Percentiles rank a stretch among this genome's conserved stretches.
Evolutionary conservation across 2,797 vertebrate genomes (phyloP).

Genomic region (Pampus argenteus): DNA sequence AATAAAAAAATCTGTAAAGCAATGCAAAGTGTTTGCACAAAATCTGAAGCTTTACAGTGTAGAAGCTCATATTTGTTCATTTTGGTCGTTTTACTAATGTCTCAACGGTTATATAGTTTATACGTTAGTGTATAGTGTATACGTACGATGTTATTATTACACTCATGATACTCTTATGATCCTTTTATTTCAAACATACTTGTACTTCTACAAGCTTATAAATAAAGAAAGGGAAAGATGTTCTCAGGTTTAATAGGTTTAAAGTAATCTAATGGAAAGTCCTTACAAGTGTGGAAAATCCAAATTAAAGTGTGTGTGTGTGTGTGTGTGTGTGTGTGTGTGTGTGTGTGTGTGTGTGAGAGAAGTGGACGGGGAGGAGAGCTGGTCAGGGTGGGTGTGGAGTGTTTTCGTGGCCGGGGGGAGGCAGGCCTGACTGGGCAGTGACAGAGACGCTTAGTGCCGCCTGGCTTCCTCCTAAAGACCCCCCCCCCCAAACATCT

Average conservation of each 20-base stretch:
- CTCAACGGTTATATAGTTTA: background rate
- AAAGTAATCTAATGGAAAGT: constrained; percentile 39
- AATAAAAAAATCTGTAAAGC: background rate
- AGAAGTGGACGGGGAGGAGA: constrained; percentile 41
- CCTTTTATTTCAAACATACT: too few species aligned
- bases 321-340: background rate
- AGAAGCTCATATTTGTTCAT: background rate
- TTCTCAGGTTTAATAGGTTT: constrained; percentile 27
- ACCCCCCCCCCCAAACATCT: constrained; percentile 87
- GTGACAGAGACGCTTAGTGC: constrained; percentile 97
- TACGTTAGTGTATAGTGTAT: too few species aligned
- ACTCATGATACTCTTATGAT: too few species aligned
- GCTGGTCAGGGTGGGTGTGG: constrained; percentile 30
- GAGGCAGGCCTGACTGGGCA: constrained; percentile 96
- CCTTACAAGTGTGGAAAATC: constrained; percentile 50
- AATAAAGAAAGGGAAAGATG: constrained; percentile 16
- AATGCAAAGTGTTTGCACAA: background rate
- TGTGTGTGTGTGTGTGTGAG: constrained; percentile 27
- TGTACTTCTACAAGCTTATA: background rate
- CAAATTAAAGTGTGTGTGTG: constrained; percentile 37
- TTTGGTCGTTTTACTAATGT: background rate
- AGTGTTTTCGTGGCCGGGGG: constrained; percentile 89
- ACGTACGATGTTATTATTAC: too few species aligned
- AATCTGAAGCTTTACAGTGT: background rate
- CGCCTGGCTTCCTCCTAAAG: constrained; percentile 97